These are phyloP conservation scores for human DNA, from an alignment of 2,113 vertebrate genomes.

Conservation along the genomic window GRCh38 chr12:62397001-62397500, in stretches of 20 bases:
- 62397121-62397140: background rate
- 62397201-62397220: background rate
- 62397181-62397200: background rate
- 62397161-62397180: conserved; percentile 16
- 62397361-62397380: background rate
- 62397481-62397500: background rate
- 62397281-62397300: background rate
- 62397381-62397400: background rate
- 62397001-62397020: background rate
- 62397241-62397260: background rate
- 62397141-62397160: conserved; percentile 35
- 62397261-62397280: background rate
- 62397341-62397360: background rate
- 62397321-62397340: background rate
- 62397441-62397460: conserved; percentile 18
- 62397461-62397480: background rate
- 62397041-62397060: background rate
- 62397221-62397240: conserved; percentile 31
- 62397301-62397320: background rate
- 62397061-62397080: background rate
- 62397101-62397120: background rate
- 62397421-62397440: background rate
- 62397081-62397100: background rate
- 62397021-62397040: background rate
- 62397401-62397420: background rate